Evolutionary conservation across 2,113 vertebrate species (phyloP).

Genomic region (Carassius gibelio): DNA sequence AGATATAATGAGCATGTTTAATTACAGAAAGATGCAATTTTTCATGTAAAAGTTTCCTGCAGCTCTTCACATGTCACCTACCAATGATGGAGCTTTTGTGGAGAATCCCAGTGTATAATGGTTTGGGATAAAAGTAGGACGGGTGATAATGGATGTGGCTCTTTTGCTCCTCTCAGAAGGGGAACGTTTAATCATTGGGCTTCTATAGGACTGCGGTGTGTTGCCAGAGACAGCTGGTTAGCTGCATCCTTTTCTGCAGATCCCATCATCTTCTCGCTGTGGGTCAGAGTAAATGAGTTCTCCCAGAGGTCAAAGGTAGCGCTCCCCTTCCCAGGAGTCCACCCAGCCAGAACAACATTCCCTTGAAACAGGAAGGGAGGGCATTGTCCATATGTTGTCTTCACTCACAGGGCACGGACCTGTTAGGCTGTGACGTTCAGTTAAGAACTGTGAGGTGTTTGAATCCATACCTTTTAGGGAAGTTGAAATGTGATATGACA

Average conservation of each 20-base stretch:
- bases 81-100: conserved; percentile 5
- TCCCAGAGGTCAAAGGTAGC: conserved; percentile 73
- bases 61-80: not conserved
- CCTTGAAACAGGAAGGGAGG: conserved; percentile 78
- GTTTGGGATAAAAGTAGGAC: not conserved
- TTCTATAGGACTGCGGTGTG: conserved; percentile 38
- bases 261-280: conserved; percentile 61
- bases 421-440: conserved; percentile 16
- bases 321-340: conserved; percentile 72
- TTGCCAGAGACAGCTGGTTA: conserved; percentile 55
- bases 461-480: not conserved
- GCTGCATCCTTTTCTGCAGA: conserved; percentile 64
- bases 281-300: conserved; percentile 63
- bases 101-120: not conserved
- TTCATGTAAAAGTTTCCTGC: not conserved
- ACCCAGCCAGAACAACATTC: conserved; percentile 65
- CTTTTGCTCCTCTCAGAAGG: conserved; percentile 29
- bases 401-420: conserved; percentile 56
- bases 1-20: not conserved
- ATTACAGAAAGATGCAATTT: conserved; percentile 8
- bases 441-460: conserved; percentile 12
- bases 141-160: conserved; percentile 37
- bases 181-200: conserved; percentile 6
- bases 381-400: conserved; percentile 80
- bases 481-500: not conserved